These are phyloP conservation scores for Sebastiscus albofasciatus DNA, from an alignment of 2,797 vertebrate genomes.

Conservation along the genomic window DNA sequence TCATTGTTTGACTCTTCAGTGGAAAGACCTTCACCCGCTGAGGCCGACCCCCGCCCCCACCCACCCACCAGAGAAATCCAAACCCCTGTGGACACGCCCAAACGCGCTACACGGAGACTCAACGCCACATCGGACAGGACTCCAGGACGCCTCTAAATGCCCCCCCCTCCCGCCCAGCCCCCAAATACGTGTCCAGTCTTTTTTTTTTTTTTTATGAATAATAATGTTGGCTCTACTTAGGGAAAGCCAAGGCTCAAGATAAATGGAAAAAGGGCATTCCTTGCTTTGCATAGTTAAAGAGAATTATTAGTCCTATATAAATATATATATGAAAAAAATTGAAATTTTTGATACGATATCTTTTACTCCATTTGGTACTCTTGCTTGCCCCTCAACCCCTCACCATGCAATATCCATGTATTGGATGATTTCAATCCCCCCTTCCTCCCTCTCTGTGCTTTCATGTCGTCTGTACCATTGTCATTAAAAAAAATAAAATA, in stretches of 20 bases:
- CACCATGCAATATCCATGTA: slow-evolving; percentile 37
- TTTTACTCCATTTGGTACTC: slow-evolving; percentile 87
- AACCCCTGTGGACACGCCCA: slow-evolving; percentile 39
- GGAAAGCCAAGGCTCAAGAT: slow-evolving; percentile 64
- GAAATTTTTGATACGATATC: slow-evolving; percentile 84
- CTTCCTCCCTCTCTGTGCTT: slow-evolving; percentile 53
- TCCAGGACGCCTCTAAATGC: slow-evolving; percentile 53
- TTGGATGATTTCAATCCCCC: slow-evolving; percentile 42
- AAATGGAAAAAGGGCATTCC: slow-evolving; percentile 77
- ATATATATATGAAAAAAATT: slow-evolving; percentile 79
- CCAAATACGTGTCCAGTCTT: slow-evolving; percentile 51
- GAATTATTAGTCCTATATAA: slow-evolving; percentile 84
- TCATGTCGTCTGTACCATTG: slow-evolving; percentile 74
- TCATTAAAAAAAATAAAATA: slow-evolving; percentile 74
- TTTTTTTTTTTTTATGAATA: slow-evolving; percentile 47
- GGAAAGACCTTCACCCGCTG: slow-evolving; percentile 93
- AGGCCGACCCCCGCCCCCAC: slow-evolving; percentile 47
- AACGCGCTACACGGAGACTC: slow-evolving; percentile 54
- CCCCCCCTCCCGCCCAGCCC: slow-evolving; percentile 44
- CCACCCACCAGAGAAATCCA: slow-evolving; percentile 35
- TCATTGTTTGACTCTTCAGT: slow-evolving; percentile 71
- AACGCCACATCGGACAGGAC: slow-evolving; percentile 64
- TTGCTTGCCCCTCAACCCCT: slow-evolving; percentile 70
- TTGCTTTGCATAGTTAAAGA: slow-evolving; percentile 84
- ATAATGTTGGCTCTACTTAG: slow-evolving; percentile 55